Evolutionary conservation across 2,888 invertebrate species (phyloP).

Genomic region (Cheilosia vulpina): DNA sequence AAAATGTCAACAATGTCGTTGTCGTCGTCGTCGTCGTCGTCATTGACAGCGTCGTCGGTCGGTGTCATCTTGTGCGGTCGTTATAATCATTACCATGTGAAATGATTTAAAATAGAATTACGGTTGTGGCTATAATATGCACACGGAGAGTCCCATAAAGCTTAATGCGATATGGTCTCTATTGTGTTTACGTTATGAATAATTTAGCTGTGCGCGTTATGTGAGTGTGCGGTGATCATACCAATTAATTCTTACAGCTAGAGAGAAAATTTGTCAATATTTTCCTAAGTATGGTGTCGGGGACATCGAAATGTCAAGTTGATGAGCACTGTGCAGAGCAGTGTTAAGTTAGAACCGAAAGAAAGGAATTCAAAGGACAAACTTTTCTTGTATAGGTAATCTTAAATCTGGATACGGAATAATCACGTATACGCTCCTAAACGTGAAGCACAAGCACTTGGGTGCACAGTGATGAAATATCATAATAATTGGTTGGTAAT

Average conservation of each 20-base stretch:
- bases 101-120: conserved; percentile 58
- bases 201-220: conserved; percentile 38
- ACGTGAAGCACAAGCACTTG: background rate
- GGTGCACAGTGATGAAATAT: conserved; percentile 14
- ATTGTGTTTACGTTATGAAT: conserved; percentile 59
- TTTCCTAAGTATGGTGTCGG: conserved; percentile 36
- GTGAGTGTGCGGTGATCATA: conserved; percentile 38
- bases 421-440: conserved; percentile 28
- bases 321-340: background rate
- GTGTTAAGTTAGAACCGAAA: conserved; percentile 23
- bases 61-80: conserved; percentile 33
- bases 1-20: conserved; percentile 68
- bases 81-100: conserved; percentile 52
- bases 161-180: conserved; percentile 41
- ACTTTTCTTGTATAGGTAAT: conserved; percentile 8
- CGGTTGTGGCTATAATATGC: background rate
- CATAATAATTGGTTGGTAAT: conserved; percentile 48
- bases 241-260: conserved; percentile 28
- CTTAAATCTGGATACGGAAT: conserved; percentile 21
- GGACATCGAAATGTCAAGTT: conserved; percentile 30
- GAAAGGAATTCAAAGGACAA: conserved; percentile 33
- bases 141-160: conserved; percentile 23
- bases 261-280: conserved; percentile 59
- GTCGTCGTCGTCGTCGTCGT: conserved; percentile 2
- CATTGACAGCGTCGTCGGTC: background rate